Evolutionary conservation across 1,140 invertebrate species (phyloP), one percentile per base, ranked within the genome.

Genomic region (Drosophila nikananu): DNA sequence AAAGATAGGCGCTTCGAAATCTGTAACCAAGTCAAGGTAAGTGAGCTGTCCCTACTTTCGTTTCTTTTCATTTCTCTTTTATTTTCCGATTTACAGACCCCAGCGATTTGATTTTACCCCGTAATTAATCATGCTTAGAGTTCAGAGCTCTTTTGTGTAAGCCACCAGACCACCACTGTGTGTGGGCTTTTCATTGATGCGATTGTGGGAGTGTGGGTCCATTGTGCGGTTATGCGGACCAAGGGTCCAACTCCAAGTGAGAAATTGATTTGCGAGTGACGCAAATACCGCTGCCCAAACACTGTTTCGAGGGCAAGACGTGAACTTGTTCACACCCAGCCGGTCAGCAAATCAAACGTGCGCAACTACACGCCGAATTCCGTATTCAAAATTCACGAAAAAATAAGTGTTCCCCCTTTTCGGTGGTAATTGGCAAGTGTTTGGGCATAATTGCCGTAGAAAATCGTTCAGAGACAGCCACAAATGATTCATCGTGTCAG

Each of bases 21-120:
- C 30, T 96, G 97, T 91, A 99, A 99, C 90, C 95, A 99, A 93
- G 98, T 99, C 44, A 97, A 98, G 95, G 98, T 99, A 94, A 95
- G 92, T 99, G 95, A 95, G 92, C 82, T 68, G 74, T 67, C 81
- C 51, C 64, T 60, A 65, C 49, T 57, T 60, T 77, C 42, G 37
- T 37, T 66, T 81, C 48, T 13, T 41, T 58, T 59, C 51, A 39
- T 51, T 63, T 71, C n/a, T 19, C 15, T 25, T 23, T 63, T 70
- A 58, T 67, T 55, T 54, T 35, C 41, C 49, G 21, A 37, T 37
- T 17, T 55, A 39, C 54, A 57, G 54, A 39, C 21, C 15, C 15
- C 19, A 21, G 19, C 55, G 52, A 21, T 42, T 62, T 23, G 57
- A 59, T 44, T 66, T 48, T n/a, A 73, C 25, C 64, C 60, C 60